Evolutionary conservation across 2,113 vertebrate species (phyloP).

Genomic region (Cephalopholis sonnerati): DNA sequence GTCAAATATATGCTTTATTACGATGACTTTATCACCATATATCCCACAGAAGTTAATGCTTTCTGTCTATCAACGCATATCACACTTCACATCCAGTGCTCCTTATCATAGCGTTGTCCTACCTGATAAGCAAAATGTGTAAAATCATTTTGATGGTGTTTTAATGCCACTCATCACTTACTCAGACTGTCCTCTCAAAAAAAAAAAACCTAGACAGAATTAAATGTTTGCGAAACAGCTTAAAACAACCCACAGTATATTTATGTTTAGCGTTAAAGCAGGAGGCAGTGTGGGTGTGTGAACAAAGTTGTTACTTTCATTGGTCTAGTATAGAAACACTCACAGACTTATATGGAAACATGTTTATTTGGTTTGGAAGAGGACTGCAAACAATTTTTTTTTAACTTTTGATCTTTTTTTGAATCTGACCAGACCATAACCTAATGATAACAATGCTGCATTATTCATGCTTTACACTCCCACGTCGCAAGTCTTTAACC

Average conservation of each 20-base stretch:
- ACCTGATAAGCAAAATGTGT: background rate
- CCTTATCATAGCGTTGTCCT: background rate
- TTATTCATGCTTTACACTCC: constrained; percentile 47
- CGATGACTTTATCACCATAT: background rate
- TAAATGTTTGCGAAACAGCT: background rate
- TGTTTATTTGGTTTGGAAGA: constrained; percentile 12
- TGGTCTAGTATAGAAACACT: background rate
- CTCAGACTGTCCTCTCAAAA: background rate
- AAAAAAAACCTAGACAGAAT: background rate
- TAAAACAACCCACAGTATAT: constrained; percentile 3
- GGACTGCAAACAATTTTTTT: background rate
- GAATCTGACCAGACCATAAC: constrained; percentile 32
- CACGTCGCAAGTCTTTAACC: constrained; percentile 37
- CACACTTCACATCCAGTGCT: background rate
- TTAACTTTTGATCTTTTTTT: constrained; percentile 14
- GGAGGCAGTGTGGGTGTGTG: background rate
- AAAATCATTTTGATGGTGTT: background rate
- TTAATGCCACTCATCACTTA: background rate
- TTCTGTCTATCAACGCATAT: background rate
- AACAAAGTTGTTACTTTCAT: background rate
- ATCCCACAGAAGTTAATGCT: background rate
- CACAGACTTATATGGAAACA: background rate
- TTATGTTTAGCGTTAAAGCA: constrained; percentile 8
- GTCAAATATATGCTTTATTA: background rate
- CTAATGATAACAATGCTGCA: constrained; percentile 35